These are phyloP conservation scores for Gymnoscelis rufifasciata DNA, from an alignment of 2,888 invertebrate species.

Conservation along the genomic window DNA sequence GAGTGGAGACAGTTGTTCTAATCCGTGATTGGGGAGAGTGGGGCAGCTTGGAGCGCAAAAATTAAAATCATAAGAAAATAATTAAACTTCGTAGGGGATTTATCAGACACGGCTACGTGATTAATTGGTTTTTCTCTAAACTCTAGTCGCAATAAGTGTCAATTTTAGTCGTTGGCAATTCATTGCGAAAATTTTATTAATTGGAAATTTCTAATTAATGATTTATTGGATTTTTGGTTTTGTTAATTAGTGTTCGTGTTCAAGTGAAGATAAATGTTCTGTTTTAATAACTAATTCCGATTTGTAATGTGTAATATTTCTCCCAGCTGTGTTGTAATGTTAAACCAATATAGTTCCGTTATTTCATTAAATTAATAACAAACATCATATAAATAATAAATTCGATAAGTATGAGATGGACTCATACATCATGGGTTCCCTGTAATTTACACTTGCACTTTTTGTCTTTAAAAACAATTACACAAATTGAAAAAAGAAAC, in stretches of 20 bases:
- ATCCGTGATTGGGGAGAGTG: constrained; percentile 44
- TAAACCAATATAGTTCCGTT: too few relatives aligned
- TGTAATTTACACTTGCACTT: too few relatives aligned
- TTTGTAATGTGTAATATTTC: too few relatives aligned
- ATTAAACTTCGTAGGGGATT: constrained; percentile 77
- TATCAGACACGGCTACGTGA: constrained; percentile 76
- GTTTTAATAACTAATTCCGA: too few relatives aligned
- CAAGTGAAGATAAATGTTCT: not conserved
- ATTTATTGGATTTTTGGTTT: constrained; percentile 17
- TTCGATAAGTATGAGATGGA: too few relatives aligned
- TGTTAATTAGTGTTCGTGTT: constrained; percentile 20
- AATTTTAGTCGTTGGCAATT: constrained; percentile 64
- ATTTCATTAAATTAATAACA: too few relatives aligned
- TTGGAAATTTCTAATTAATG: constrained; percentile 54
- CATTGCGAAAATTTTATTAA: constrained; percentile 61
- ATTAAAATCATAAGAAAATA: constrained; percentile 80
- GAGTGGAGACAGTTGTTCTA: constrained; percentile 59
- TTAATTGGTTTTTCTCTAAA: constrained; percentile 73
- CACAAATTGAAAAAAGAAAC: too few relatives aligned
- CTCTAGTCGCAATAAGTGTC: constrained; percentile 75
- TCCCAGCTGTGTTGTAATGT: too few relatives aligned
- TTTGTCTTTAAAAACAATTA: too few relatives aligned
- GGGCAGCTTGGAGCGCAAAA: constrained; percentile 44
- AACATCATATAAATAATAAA: too few relatives aligned
- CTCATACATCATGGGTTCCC: too few relatives aligned